Evolutionary conservation across 1,140 invertebrate genomes (phyloP), one percentile per base, ranked within the genome.

Genomic region (Drosophila nebulosa): DNA sequence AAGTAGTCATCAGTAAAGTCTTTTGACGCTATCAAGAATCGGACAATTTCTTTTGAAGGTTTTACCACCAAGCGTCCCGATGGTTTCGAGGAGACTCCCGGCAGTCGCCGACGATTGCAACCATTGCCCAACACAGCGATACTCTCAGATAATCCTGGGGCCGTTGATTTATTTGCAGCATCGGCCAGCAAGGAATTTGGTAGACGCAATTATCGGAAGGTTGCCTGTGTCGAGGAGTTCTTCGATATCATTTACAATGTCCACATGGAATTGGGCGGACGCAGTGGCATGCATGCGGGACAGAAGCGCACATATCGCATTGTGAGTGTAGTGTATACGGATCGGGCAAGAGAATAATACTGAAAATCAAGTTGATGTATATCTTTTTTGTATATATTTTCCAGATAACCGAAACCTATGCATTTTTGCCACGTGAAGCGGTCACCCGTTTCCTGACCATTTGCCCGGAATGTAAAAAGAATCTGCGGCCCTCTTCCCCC

Each of bases 211-310:
- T 98, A 96, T 91, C 96, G 98, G 89, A 96, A 97, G 90, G 97
- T 99, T 4, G 97, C 97, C 0, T 96, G 98, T 21, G 98, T 99
- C 9, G 98, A 99, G 92, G 97, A 98, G 85, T 99, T 99, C 93
- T 99, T 98, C 91, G 96, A 98, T 90, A 99, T 99, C 69, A 99
- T 99, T 77, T 98, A 98, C 92, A 96, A 95, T 18, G 97, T 98
- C 14, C 98, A 99, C 91, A 97, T 98, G 30, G 97, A 98, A 90
- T 94, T 97, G 71, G 97, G 96, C 91, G 97, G 97, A 73, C 93
- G 96, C 83, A 95, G 96, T 68, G 97, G 96, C 51, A 97, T 98
- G 92, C 98, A 99, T 91, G 98, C 97, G 10, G 98, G 98, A 35
- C 98, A 99, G 90, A 99, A 99, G 90, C 94, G 97, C 58, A 99